These are phyloP conservation scores for Eueremaeus valkanovi DNA, from an alignment of 2,888 invertebrate genomes.

Conservation along the genomic window DNA sequence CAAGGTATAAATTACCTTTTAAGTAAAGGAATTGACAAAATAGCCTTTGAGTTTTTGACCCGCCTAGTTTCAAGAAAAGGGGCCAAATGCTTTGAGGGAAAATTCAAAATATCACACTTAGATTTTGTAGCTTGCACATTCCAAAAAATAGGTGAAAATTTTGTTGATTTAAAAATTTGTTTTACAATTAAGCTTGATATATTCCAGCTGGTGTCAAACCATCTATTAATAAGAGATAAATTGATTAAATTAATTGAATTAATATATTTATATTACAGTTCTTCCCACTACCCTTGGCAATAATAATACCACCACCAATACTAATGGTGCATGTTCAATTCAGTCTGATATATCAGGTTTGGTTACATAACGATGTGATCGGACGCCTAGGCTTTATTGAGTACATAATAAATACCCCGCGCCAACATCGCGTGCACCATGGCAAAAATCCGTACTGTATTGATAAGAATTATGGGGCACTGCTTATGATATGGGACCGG, in stretches of 20 bases:
- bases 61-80: no score
- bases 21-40: no score
- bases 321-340: slow-evolving; percentile 81
- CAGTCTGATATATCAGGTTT: slow-evolving; percentile 84
- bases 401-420: slow-evolving; percentile 79
- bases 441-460: slow-evolving; percentile 83
- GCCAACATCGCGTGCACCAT: slow-evolving; percentile 70
- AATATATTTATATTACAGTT: slow-evolving; percentile 46
- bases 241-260: no score
- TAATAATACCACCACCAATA: slow-evolving; percentile 70
- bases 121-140: no score
- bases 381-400: slow-evolving; percentile 77
- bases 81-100: no score
- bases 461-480: slow-evolving; percentile 88
- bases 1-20: no score
- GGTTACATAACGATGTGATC: slow-evolving; percentile 84
- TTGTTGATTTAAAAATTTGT: no score
- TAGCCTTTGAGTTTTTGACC: no score
- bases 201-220: no score
- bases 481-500: slow-evolving; percentile 82
- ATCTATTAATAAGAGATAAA: not conserved
- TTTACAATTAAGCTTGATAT: no score
- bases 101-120: no score
- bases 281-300: slow-evolving; percentile 58
- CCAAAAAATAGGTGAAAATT: not conserved